phyloP scores from a whole-genome alignment of 2,888 invertebrate species.

The Ochropleura leucogaster region DNA sequence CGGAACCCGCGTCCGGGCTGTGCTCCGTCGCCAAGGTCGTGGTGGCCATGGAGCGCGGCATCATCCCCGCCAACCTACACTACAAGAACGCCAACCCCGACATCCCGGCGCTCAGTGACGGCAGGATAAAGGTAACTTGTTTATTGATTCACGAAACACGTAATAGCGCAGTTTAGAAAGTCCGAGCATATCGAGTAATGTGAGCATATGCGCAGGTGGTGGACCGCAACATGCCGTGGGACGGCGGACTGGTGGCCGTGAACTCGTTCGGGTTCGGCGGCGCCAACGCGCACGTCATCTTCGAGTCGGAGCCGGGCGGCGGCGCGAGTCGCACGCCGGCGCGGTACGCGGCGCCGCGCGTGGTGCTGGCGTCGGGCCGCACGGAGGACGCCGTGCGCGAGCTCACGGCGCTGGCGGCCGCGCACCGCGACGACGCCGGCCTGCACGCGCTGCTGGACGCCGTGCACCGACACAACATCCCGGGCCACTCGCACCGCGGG shows the following conservation, averaged over 20 bases:
- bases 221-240: slow-evolving; percentile 95
- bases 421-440: slow-evolving; percentile 92
- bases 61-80: slow-evolving; percentile 98
- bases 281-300: slow-evolving; percentile 97
- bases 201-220: slow-evolving; percentile 91
- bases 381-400: slow-evolving; percentile 94
- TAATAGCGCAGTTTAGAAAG: not conserved
- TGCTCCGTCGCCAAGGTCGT: slow-evolving; percentile 97
- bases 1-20: slow-evolving; percentile 98
- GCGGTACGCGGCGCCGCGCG: slow-evolving; percentile 83
- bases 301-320: slow-evolving; percentile 93
- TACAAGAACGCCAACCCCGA: slow-evolving; percentile 96
- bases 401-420: slow-evolving; percentile 91
- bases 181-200: no score
- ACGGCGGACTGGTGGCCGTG: slow-evolving; percentile 97
- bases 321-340: slow-evolving; percentile 88
- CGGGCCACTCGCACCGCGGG: slow-evolving; percentile 95
- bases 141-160: not conserved
- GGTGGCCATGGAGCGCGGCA: slow-evolving; percentile 97
- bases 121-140: slow-evolving; percentile 93
- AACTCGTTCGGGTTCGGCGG: slow-evolving; percentile 99
- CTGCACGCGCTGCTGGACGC: slow-evolving; percentile 94
- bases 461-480: slow-evolving; percentile 93
- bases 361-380: slow-evolving; percentile 95
- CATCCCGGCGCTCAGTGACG: slow-evolving; percentile 97